Percentiles rank a stretch among this genome's conserved stretches.
Evolutionary conservation across 92 coral and sea anemone species (phyloP).

Genomic region (Heliopora coerulea): DNA sequence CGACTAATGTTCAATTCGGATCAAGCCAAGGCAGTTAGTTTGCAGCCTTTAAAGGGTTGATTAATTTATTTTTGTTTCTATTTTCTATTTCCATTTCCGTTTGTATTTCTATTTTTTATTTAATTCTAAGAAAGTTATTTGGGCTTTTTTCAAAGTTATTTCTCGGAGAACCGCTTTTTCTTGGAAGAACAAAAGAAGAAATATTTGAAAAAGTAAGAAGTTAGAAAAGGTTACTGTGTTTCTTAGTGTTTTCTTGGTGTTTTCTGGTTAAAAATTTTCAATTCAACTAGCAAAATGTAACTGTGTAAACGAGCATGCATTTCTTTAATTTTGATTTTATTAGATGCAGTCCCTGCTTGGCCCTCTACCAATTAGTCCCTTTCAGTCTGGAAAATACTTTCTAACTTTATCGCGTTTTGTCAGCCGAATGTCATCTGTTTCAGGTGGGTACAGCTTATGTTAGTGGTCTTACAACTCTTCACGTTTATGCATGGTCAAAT

Average conservation of each 20-base stretch:
- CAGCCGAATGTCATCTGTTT: conserved; percentile 35
- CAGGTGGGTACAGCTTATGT: too few relatives aligned
- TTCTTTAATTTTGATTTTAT: background rate
- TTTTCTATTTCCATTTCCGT: background rate
- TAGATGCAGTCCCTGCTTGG: conserved; percentile 84
- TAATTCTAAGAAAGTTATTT: background rate
- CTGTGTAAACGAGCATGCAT: background rate
- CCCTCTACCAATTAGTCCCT: conserved; percentile 70
- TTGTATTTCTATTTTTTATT: background rate
- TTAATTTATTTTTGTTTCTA: background rate
- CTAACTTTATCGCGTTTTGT: conserved; percentile 59
- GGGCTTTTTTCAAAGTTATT: conserved; percentile 59
- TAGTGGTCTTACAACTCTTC: too few relatives aligned
- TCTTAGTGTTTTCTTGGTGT: too few relatives aligned
- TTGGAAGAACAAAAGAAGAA: conserved; percentile 61
- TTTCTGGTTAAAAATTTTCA: background rate
- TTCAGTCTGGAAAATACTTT: conserved; percentile 84
- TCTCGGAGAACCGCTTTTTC: conserved; percentile 76
- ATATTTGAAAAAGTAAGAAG: conserved; percentile 72
- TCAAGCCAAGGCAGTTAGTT: too few relatives aligned
- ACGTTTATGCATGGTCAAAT: too few relatives aligned
- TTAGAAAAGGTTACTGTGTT: too few relatives aligned
- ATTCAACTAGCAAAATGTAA: background rate
- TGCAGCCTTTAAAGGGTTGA: background rate
- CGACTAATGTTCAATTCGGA: too few relatives aligned